Evolutionary conservation across 2,113 vertebrate species (phyloP), one percentile per base, ranked within the genome.

Genomic region (Menidia beryllina): DNA sequence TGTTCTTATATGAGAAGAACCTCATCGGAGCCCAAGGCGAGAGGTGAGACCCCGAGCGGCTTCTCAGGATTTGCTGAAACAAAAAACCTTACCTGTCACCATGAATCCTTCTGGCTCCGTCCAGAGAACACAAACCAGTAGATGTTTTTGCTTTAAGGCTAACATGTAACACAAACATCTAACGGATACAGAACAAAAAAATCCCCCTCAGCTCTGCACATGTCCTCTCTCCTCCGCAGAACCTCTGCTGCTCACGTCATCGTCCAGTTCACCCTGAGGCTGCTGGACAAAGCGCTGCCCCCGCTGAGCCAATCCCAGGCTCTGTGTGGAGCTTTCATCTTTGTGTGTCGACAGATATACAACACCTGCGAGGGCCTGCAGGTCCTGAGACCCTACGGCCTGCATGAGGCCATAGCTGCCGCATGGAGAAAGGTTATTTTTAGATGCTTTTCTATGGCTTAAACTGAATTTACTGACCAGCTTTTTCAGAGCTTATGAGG

Each of bases 361-460:
- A 93, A 94, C 88, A 97, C 96, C 27, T 97, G 95, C 36, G 95
- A 98, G 88, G 98, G 98, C 23, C 86, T 99, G 14, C 95, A 96
- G 72, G 77, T 92, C 25, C 79, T 98, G 38, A 85, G 89, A 65
- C 93, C 95, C 56, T 98, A 97, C 26, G 72, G 73, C 30, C 86
- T 99, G 52, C 97, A 97, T 81, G 90, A 89, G 62, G 93, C 92
- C 61, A 84, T 98, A 9, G 94, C 93, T 45, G 89, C 91, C 11
- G 94, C 90, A 0, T 98, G 96, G 97, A 97, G 90, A 86, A 95
- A 96, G 95, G 98, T 19, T 45, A n/a, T 45, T n/a, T 45, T 17
- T 45, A 41, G 14, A 15, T 17, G 2, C 39, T 41, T 41, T 15
- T 41, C 39, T 41, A 14, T 14, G 13, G 4, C 13, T 14, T 41